A percentile compares a stretch with the other conserved stretches of the same genome.
Evolutionary conservation across 2,113 vertebrate species (phyloP).

Genomic region (Scatophagus argus): DNA sequence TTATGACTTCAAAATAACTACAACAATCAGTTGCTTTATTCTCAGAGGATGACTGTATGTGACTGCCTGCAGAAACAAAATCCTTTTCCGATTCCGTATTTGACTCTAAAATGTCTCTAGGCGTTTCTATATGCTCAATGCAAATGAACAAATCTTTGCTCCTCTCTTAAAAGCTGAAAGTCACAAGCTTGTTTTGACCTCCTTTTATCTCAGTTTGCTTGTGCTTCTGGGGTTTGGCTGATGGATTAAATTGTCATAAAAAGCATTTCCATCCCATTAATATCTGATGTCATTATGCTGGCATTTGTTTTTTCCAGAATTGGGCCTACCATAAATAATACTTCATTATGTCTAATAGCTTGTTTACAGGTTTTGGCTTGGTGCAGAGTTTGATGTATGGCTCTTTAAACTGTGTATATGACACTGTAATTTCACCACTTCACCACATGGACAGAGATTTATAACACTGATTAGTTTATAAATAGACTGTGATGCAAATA

Average conservation of each 20-base stretch:
- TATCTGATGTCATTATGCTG: slow-evolving; percentile 51
- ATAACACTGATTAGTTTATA: slow-evolving; percentile 30
- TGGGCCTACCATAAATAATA: slow-evolving; percentile 56
- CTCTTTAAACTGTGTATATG: slow-evolving; percentile 30
- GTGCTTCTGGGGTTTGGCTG: slow-evolving; percentile 19
- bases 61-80: neutral
- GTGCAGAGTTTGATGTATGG: slow-evolving; percentile 45
- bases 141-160: neutral
- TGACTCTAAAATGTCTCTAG: neutral
- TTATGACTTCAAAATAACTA: neutral
- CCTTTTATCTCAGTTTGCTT: slow-evolving; percentile 1
- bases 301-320: slow-evolving; percentile 29
- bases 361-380: slow-evolving; percentile 57
- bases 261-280: slow-evolving; percentile 66
- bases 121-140: neutral
- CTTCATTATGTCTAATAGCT: slow-evolving; percentile 58
- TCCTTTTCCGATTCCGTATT: neutral
- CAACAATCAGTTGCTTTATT: neutral
- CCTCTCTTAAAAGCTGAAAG: neutral
- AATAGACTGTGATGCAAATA: slow-evolving; percentile 23
- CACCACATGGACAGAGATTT: slow-evolving; percentile 26
- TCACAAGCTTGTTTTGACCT: neutral
- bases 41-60: neutral
- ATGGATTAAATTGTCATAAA: slow-evolving; percentile 48
- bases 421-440: slow-evolving; percentile 14